Conservation (phyloP, 2,888 invertebrate genomes). For the Ethmia dodecea region DNA sequence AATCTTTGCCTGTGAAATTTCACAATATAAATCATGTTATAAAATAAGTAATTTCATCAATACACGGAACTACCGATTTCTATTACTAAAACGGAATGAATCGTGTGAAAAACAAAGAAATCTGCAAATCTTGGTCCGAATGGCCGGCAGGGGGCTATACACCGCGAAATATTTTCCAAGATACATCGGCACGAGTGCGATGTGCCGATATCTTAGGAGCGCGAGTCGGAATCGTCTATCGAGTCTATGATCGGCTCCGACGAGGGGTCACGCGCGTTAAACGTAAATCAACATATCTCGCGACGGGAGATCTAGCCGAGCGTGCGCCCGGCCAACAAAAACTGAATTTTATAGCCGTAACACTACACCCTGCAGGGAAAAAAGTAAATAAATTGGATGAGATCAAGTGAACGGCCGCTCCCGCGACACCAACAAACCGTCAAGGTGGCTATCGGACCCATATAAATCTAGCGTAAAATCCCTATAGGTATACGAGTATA, state of each 20-base stretch:
- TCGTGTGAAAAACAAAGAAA: conserved; percentile 66
- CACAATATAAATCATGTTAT: conserved; percentile 8
- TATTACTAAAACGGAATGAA: conserved; percentile 24
- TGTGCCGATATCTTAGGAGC: conserved; percentile 66
- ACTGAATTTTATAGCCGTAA: conserved; percentile 72
- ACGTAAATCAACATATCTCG: conserved; percentile 78
- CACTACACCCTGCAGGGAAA: conserved; percentile 67
- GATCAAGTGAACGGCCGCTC: conserved; percentile 54
- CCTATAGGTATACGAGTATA: conserved; percentile 1
- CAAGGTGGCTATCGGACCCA: conserved; percentile 28
- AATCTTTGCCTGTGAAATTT: no score
- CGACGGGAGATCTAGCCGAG: conserved; percentile 73
- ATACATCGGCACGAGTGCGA: conserved; percentile 74
- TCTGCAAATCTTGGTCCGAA: conserved; percentile 58
- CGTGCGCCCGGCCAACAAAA: conserved; percentile 69
- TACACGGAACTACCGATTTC: conserved; percentile 18
- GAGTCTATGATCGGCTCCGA: conserved; percentile 70
- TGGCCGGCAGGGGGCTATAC: conserved; percentile 37
- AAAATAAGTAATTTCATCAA: no score
- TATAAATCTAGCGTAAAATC: conserved; percentile 12
- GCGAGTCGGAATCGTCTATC: conserved; percentile 73
- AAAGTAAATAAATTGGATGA: conserved; percentile 68
- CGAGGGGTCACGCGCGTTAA: conserved; percentile 75
- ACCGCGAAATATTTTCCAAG: conserved; percentile 71
- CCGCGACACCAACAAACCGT: conserved; percentile 36